phyloP scores from a whole-genome alignment of 2,888 invertebrate genomes.

The Drosophila anomelani region DNA sequence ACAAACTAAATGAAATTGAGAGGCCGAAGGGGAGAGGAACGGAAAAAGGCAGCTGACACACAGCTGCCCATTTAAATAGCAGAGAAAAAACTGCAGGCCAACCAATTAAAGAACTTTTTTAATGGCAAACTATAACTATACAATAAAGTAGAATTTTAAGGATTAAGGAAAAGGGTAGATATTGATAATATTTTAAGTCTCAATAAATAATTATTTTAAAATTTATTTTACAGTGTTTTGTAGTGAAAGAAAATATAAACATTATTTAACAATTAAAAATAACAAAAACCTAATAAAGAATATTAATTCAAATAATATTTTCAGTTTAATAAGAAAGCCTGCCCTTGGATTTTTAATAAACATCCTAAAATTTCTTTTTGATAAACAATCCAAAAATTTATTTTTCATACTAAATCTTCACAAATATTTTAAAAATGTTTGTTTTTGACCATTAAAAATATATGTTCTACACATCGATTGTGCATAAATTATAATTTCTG shows the following conservation, averaged over 20 bases:
- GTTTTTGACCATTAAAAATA: slow-evolving; percentile 59
- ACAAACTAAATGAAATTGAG: slow-evolving; percentile 59
- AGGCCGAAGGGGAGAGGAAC: background rate
- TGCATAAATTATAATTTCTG: slow-evolving; percentile 74
- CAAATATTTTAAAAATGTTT: background rate
- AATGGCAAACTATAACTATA: background rate
- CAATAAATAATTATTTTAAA: background rate
- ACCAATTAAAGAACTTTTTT: slow-evolving; percentile 43
- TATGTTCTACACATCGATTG: slow-evolving; percentile 57
- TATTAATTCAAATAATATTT: too few relatives aligned
- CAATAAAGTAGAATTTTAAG: background rate
- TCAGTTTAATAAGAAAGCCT: background rate
- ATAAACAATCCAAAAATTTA: too few relatives aligned
- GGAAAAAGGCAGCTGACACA: slow-evolving; percentile 37
- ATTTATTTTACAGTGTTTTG: background rate
- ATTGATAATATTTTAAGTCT: background rate
- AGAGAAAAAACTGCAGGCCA: slow-evolving; percentile 38
- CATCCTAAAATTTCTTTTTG: too few relatives aligned
- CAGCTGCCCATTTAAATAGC: slow-evolving; percentile 38
- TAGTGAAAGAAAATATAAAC: background rate
- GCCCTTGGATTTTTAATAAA: background rate
- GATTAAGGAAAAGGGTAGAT: background rate
- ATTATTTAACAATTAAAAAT: background rate
- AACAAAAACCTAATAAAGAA: background rate
- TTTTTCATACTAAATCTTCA: slow-evolving; percentile 2